Conservation (phyloP, 2,113 vertebrate species). For the Albula glossodonta region DNA sequence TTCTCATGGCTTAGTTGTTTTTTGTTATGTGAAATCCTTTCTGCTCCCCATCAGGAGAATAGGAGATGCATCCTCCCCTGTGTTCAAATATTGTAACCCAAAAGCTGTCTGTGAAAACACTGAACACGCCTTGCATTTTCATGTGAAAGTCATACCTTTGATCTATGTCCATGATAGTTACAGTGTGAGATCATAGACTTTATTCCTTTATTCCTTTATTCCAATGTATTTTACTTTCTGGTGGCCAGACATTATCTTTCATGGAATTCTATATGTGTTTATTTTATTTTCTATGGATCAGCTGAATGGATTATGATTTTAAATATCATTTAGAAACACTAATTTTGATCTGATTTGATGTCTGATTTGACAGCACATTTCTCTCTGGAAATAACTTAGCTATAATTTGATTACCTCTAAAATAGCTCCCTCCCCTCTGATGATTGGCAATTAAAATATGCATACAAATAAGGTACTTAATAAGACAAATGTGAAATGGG, state of each 20-base stretch:
- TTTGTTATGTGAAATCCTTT: too few relatives aligned
- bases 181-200: too few relatives aligned
- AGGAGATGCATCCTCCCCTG: too few relatives aligned
- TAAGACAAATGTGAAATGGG: slow-evolving; percentile 86
- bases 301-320: not conserved
- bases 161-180: too few relatives aligned
- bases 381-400: not conserved
- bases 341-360: not conserved
- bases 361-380: not conserved
- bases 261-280: not conserved
- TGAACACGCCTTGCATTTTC: too few relatives aligned
- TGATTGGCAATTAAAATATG: slow-evolving; percentile 89
- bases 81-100: too few relatives aligned
- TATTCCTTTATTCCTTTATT: too few relatives aligned
- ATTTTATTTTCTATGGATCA: not conserved
- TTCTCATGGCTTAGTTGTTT: too few relatives aligned
- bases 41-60: too few relatives aligned
- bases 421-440: slow-evolving; percentile 87
- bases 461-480: slow-evolving; percentile 89
- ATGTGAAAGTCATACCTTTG: too few relatives aligned
- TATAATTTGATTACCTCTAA: slow-evolving; percentile 72
- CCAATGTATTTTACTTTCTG: too few relatives aligned
- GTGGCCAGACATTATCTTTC: not conserved
- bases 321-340: not conserved
- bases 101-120: too few relatives aligned